Percentiles rank a stretch among this genome's conserved stretches.
phyloP scores from a whole-genome alignment of 1,140 invertebrate species.

The Magallana ariakensis region DNA sequence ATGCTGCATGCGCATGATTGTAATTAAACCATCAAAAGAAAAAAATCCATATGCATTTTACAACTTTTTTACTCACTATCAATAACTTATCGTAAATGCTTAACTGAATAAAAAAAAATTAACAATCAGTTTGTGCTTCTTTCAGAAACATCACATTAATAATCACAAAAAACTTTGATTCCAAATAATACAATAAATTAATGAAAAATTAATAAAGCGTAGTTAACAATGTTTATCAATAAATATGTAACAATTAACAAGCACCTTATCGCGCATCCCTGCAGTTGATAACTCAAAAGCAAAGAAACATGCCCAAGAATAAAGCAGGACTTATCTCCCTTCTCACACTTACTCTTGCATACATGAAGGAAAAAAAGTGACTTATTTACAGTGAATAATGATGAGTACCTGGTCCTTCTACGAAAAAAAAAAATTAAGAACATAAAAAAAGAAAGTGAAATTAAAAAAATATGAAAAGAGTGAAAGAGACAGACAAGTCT shows the following conservation, averaged over 20 bases:
- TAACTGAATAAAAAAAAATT: not conserved
- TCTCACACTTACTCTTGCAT: not conserved
- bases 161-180: constrained; percentile 9
- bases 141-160: not conserved
- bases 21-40: not conserved
- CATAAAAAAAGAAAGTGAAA: constrained; percentile 27
- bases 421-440: not conserved
- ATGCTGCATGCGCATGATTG: not conserved
- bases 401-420: constrained; percentile 18
- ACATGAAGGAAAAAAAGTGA: not conserved
- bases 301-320: constrained; percentile 6
- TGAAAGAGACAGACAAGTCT: constrained; percentile 2
- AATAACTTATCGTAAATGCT: not conserved
- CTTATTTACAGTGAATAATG: constrained; percentile 3
- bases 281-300: constrained; percentile 19
- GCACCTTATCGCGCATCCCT: constrained; percentile 15
- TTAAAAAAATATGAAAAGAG: not conserved
- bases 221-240: constrained; percentile 31
- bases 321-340: constrained; percentile 3
- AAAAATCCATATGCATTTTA: not conserved
- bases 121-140: not conserved
- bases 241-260: constrained; percentile 29
- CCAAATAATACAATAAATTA: constrained; percentile 16
- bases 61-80: not conserved
- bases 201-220: constrained; percentile 22